Evolutionary conservation across 2,888 invertebrate genomes (phyloP).

Genomic region (Macaria liturata): DNA sequence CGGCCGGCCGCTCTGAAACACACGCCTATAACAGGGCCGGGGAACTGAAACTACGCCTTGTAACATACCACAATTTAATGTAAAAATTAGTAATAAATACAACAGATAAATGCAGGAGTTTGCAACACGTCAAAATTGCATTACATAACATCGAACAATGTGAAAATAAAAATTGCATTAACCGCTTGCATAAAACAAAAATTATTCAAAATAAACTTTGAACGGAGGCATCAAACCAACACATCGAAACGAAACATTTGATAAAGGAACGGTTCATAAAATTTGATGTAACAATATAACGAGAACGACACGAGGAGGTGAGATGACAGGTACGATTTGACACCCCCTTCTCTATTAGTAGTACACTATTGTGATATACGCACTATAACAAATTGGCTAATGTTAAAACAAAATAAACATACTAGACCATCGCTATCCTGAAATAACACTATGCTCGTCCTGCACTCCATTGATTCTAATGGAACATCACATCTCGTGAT

Average conservation of each 20-base stretch:
- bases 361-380: conserved; percentile 82
- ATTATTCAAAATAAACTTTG: conserved; percentile 79
- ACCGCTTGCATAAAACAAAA: conserved; percentile 82
- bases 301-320: conserved; percentile 53
- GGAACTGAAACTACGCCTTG: conserved; percentile 82
- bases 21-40: conserved; percentile 3
- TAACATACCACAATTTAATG: conserved; percentile 89
- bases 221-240: conserved; percentile 83
- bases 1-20: conserved; percentile 30
- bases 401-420: conserved; percentile 80
- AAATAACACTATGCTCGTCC: conserved; percentile 75
- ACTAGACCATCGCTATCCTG: conserved; percentile 84
- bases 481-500: conserved; percentile 71
- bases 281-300: conserved; percentile 79
- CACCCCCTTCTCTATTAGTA: conserved; percentile 79
- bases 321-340: conserved; percentile 79
- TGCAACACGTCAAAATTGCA: conserved; percentile 84
- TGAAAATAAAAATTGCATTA: conserved; percentile 83
- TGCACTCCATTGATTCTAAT: conserved; percentile 79
- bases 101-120: conserved; percentile 87
- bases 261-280: conserved; percentile 80
- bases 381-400: conserved; percentile 83
- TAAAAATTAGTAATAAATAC: conserved; percentile 88
- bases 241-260: conserved; percentile 74
- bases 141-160: conserved; percentile 84